Evolutionary conservation across 2,888 invertebrate species (phyloP), one percentile per base, ranked within the genome.

Genomic region (Ectemnius cavifrons): DNA sequence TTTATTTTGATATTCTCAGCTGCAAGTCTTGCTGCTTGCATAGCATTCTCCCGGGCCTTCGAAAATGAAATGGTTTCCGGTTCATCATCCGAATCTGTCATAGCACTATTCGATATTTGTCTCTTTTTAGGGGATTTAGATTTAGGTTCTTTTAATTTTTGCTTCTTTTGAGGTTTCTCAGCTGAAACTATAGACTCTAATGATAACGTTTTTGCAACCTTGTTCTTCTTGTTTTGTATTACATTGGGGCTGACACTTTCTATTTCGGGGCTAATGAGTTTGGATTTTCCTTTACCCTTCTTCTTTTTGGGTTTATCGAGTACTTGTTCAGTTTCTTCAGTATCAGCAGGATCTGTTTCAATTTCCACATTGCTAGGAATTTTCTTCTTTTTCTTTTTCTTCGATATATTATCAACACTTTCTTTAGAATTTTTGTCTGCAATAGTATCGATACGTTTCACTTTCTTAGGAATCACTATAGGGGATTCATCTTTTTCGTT

Each of bases 381-480:
- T 64, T 63, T 63, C 47, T 47, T 71, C 16, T 28, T 76, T 75
- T 73, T 69, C 28, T 63, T 61, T 67, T 76, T 64, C 71, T 58
- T 58, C 13, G 13, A 8, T 63, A 13, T 75, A 13, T 66, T 72
- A n/a, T 58, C 58, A 27, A 14, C 18, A 13, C 6, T 47, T 67
- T 45, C 52, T 72, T 47, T 47, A 3, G 16, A 27, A 73, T 78
- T 11, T 46, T 60, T 4, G 74, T 66, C 60, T 67, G 66, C 6
- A 65, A 37, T 37, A 37, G 5, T 8, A 8, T 37, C 8, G 8
- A 8, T 4, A 37, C 37, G 37, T 37, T 37, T 37, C 5, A 37
- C 11, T 37, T 37, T 37, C 11, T 37, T 37, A 11, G 37, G 11
- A 37, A 37, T 37, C 37, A 37, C 37, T 37, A 11, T 37, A 37